Conservation (phyloP, 2,797 vertebrate species). For the Chaenodraco wilsoni region DNA sequence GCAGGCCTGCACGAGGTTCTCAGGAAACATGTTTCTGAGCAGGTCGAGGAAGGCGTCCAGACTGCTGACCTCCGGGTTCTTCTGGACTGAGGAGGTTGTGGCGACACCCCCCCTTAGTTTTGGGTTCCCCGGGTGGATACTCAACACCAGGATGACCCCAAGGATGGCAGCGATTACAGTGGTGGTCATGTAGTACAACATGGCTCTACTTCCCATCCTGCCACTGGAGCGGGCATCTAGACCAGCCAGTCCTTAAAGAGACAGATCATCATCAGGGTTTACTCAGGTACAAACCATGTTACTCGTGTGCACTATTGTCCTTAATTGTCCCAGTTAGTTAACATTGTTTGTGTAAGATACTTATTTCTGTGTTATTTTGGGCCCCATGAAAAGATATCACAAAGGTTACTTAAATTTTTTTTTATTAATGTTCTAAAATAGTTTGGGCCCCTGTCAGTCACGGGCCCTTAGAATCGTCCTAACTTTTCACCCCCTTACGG, state of each 20-base stretch:
- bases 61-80: constrained; percentile 86
- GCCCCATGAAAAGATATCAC: too few relatives aligned
- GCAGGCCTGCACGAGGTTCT: constrained; percentile 88
- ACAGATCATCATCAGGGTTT: background rate
- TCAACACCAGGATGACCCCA: constrained; percentile 87
- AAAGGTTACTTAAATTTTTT: too few relatives aligned
- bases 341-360: background rate
- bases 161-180: constrained; percentile 86
- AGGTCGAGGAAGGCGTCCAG: constrained; percentile 88
- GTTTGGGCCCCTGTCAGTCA: too few relatives aligned
- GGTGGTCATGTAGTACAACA: constrained; percentile 90
- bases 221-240: constrained; percentile 87
- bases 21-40: constrained; percentile 88
- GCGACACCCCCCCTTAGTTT: constrained; percentile 78
- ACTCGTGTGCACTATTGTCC: too few relatives aligned
- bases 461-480: too few relatives aligned
- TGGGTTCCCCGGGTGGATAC: constrained; percentile 88
- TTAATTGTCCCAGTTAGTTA: too few relatives aligned
- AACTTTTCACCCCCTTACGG: too few relatives aligned
- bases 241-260: constrained; percentile 82
- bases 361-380: background rate
- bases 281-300: background rate
- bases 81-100: constrained; percentile 14
- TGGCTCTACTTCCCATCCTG: constrained; percentile 87
- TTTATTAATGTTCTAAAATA: too few relatives aligned